Conservation (phyloP, 2,797 vertebrate genomes). For the Phylloscopus collybita region DNA sequence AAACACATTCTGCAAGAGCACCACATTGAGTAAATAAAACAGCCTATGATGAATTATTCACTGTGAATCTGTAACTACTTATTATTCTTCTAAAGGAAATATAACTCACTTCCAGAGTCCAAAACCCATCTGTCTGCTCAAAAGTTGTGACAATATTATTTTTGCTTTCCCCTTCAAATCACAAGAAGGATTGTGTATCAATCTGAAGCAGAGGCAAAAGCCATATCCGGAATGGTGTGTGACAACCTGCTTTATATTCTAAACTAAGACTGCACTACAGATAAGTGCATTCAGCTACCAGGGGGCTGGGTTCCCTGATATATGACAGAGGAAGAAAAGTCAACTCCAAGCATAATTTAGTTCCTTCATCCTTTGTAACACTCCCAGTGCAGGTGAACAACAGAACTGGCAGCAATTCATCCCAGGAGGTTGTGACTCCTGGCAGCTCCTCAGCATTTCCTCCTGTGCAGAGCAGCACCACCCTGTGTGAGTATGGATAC, state of each 20-base stretch:
- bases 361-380: not conserved
- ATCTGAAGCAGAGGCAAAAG: conserved; percentile 21
- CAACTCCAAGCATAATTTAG: not conserved
- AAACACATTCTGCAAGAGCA: conserved; percentile 42
- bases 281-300: not conserved
- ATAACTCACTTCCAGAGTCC: conserved; percentile 32
- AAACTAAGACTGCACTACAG: conserved; percentile 6
- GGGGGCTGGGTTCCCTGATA: not conserved
- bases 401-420: not conserved
- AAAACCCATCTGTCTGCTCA: conserved; percentile 22
- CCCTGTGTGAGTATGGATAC: accelerated
- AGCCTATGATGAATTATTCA: conserved; percentile 68
- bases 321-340: not conserved
- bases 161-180: conserved; percentile 57
- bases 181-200: conserved; percentile 38
- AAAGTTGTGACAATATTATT: conserved; percentile 57
- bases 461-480: not conserved
- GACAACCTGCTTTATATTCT: conserved; percentile 20
- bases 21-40: conserved; percentile 53
- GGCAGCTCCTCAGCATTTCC: not conserved
- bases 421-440: not conserved
- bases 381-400: not conserved
- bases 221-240: not conserved
- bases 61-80: conserved; percentile 44
- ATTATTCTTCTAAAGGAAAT: conserved; percentile 62